A percentile compares a stretch with the other conserved stretches of the same genome.
Evolutionary conservation across 2,888 invertebrate species (phyloP).

Genomic region (Hipparchia sbordonii): DNA sequence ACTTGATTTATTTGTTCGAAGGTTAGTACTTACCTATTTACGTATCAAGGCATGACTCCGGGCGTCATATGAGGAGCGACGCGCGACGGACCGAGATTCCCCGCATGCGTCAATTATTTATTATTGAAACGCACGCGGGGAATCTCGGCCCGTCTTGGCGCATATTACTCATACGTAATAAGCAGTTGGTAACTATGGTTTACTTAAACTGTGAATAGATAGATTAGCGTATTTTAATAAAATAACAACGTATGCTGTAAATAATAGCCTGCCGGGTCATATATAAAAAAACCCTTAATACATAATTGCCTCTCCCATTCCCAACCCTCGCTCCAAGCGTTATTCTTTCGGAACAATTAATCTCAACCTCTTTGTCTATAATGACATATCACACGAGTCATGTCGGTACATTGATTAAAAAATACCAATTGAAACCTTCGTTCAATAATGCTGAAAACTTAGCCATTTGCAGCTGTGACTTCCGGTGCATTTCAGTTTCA

Average conservation of each 20-base stretch:
- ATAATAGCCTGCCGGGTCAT: slow-evolving; percentile 3
- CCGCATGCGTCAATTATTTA: too few species aligned
- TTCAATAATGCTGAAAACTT: too few species aligned
- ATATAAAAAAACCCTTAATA: slow-evolving; percentile 32
- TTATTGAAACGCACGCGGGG: too few species aligned
- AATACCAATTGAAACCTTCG: neutral
- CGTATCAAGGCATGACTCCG: too few species aligned
- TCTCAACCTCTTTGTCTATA: slow-evolving; percentile 5
- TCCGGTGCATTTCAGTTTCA: too few species aligned
- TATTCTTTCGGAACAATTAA: slow-evolving; percentile 21
- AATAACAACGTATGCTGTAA: neutral
- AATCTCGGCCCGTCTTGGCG: too few species aligned
- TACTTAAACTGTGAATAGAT: slow-evolving; percentile 4
- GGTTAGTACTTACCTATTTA: too few species aligned
- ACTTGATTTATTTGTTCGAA: too few species aligned
- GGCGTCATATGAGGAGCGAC: too few species aligned
- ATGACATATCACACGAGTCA: neutral
- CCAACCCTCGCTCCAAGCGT: slow-evolving; percentile 31
- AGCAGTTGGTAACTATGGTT: neutral
- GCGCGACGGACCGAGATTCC: too few species aligned
- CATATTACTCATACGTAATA: too few species aligned
- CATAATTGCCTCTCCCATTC: slow-evolving; percentile 30
- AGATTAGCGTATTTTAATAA: slow-evolving; percentile 10
- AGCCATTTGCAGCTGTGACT: too few species aligned
- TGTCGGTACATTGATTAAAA: neutral